These are phyloP conservation scores for Bryconaethiops microstoma DNA, from an alignment of 2,797 vertebrate species.

Conservation along the genomic window DNA sequence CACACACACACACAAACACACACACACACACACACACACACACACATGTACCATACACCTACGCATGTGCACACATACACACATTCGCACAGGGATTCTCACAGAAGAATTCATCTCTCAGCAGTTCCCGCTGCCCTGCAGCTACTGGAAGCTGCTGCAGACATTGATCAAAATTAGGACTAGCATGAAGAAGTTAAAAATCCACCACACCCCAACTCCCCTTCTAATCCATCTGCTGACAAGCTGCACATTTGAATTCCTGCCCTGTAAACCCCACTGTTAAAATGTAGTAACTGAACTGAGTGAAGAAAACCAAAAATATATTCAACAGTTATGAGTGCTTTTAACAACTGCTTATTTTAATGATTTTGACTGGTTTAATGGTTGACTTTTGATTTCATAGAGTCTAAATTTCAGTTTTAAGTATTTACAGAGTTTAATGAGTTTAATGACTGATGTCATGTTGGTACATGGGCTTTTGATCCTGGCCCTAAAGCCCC, in stretches of 20 bases:
- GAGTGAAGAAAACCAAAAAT: no score
- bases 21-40: conserved; percentile 72
- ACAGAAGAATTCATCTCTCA: conserved; percentile 79
- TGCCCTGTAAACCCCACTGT: background rate
- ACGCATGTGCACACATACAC: conserved; percentile 75
- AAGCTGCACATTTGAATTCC: conserved; percentile 13
- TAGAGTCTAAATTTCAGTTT: no score
- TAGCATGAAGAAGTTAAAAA: conserved; percentile 81
- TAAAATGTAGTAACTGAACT: no score
- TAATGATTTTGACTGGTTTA: no score
- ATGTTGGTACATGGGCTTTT: no score
- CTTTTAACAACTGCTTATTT: no score
- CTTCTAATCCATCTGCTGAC: conserved; percentile 73
- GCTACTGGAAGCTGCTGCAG: conserved; percentile 77
- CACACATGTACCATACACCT: conserved; percentile 57
- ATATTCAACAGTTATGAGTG: no score
- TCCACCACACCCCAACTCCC: conserved; percentile 56
- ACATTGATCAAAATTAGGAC: conserved; percentile 85
- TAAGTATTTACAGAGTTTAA: no score
- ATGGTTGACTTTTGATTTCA: no score
- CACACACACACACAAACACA: conserved; percentile 55
- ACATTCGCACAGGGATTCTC: conserved; percentile 68
- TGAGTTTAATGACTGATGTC: no score
- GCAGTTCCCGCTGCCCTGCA: conserved; percentile 76
- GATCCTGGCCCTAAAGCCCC: no score